Evolutionary conservation across 1,140 invertebrate species (phyloP).

Genomic region (Eumaeus atala): DNA sequence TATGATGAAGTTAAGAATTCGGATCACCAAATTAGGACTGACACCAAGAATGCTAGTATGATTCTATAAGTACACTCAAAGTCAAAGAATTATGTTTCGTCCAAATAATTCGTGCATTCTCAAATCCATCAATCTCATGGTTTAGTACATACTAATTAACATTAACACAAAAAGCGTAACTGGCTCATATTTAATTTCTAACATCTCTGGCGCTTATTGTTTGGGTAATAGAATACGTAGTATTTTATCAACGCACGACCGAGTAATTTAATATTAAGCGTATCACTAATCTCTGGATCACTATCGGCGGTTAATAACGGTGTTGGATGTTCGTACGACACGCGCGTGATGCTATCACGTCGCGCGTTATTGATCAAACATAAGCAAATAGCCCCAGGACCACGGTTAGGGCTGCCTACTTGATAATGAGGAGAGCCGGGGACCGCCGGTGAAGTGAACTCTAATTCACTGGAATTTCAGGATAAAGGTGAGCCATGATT

Average conservation of each 20-base stretch:
- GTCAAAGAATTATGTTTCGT: too few relatives aligned
- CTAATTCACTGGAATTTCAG: too few relatives aligned
- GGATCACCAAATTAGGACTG: too few relatives aligned
- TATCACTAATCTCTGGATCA: slow-evolving; percentile 71
- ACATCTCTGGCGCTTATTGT: slow-evolving; percentile 63
- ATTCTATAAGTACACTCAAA: too few relatives aligned
- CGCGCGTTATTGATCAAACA: slow-evolving; percentile 67
- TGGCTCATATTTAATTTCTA: slow-evolving; percentile 26
- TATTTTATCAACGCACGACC: slow-evolving; percentile 69
- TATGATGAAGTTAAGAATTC: too few relatives aligned
- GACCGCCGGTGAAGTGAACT: too few relatives aligned
- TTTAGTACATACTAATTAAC: not conserved
- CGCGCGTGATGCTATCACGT: slow-evolving; percentile 63
- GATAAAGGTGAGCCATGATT: too few relatives aligned
- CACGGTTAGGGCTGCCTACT: slow-evolving; percentile 23
- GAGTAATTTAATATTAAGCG: slow-evolving; percentile 74
- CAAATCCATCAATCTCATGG: too few relatives aligned
- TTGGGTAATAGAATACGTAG: slow-evolving; percentile 69
- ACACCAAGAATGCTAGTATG: too few relatives aligned
- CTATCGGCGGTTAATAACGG: slow-evolving; percentile 69
- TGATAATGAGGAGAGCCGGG: too few relatives aligned
- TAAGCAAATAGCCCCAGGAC: slow-evolving; percentile 65
- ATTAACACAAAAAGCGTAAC: not conserved
- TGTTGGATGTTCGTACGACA: slow-evolving; percentile 63
- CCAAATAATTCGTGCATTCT: too few relatives aligned